Base-by-base conservation (phyloP, 2,888 invertebrate genomes). In the Aporophyla lueneburgensis region DNA sequence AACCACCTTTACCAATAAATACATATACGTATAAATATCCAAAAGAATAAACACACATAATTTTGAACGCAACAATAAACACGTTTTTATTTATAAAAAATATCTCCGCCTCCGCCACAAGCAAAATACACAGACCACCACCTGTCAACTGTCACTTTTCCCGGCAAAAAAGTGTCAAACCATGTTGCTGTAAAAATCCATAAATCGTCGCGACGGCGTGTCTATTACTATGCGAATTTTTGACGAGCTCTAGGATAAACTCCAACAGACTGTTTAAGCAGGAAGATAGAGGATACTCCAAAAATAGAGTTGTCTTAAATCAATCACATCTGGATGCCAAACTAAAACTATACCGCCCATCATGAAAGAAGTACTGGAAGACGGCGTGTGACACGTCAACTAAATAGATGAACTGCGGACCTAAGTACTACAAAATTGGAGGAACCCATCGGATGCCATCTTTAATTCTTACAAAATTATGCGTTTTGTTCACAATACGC, bases 1-100 rank as follows among this genome's bases (percentile, higher is more conserved):
- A 72, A 79, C 61, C 81, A 83, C 86, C 79, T 74, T 74, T 76
- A 79, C 86, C 86, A 86, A 86, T 86, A 87, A 46, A 87, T 87
- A 87, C 79, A 83, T 87, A 87, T 68, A 87, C 71, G 9, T 83
- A 85, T 61, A 73, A 73, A 86, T 75, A 85, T 68, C 62, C 79
- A 76, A 79, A 78, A 75, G 77, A 87, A 79, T 81, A 77, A 73
- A 82, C 77, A 87, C 79, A 87, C 78, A 79, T 49, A 72, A 85
- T 85, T 86, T 87, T 71, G 83, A 86, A 83, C 73, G 68, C 65
- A 80, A 86, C 80, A 72, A 63, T 40, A 21, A 76, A 76, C 54
- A 80, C 40, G 69, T 66, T 69, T 85, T 81, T 81, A 78, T 83
- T 82, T 69, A 19, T 46, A 27, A 27, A 46, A 74, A 71, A 61